Evolutionary conservation across 2,113 vertebrate genomes (phyloP), one percentile per base, ranked within the genome.

Genomic region (Rhinogobius similis): DNA sequence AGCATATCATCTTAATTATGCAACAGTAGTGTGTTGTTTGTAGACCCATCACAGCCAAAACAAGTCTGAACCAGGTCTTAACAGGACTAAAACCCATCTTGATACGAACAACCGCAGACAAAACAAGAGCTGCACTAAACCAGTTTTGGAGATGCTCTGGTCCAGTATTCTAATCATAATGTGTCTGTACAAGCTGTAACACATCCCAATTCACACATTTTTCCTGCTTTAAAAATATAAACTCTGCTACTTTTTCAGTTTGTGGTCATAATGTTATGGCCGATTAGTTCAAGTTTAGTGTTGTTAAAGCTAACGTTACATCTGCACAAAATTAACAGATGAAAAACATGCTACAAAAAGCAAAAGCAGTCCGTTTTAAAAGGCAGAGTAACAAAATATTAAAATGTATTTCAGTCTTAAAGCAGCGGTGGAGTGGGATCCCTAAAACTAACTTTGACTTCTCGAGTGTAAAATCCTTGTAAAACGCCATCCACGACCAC

Each of bases 381-480:
- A 24, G n/a, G 20, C 2, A 1, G 1, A n/a, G 50, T 10, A 10
- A 3, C 50, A 24, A 23, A 53, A 23, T 63, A 14, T 78, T 11
- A 11, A 12, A 23, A 23, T 1, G 2, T 14, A 0, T 26, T 52
- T 3, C 12, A 12, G 63, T 53, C 32, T 12, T 27, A 77, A 24
- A 1, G n/a, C 0, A 14, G 27, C 9, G 73, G 29, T 4, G 79
- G 64, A 16, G 41, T 46, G 18, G 65, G 72, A 12, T 73, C 38
- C 3, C 70, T 90, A 73, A 93, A 93, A 70, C 84, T 92, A 74
- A 92, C 90, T 10, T 81, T 84, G 58, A 84, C 32, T 0, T 92
- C 92, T 52, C 82, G 76, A 1, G 92, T 81, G 58, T 93, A 94
- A 50, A 94, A 85, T 18, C 93, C 92, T 71, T 92, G 90, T n/a